Evolutionary conservation across 2,888 invertebrate genomes (phyloP), one percentile per base, ranked within the genome.

Genomic region (Petrolisthes cinctipes): DNA sequence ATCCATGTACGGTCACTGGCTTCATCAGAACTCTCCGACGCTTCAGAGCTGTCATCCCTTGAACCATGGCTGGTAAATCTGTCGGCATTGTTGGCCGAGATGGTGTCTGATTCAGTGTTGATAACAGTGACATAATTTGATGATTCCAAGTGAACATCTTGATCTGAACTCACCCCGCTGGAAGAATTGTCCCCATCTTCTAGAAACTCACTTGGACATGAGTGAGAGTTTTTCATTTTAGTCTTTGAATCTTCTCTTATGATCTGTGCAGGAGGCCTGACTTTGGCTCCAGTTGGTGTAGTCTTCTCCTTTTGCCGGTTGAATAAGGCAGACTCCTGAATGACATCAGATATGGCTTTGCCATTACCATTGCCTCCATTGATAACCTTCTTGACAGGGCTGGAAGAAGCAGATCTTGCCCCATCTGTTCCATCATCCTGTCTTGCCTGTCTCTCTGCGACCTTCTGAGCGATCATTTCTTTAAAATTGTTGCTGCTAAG

Each of bases 101-200:
- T 89, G 57, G 90, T 85, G 85, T 92, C 92, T 14, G 91, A 92
- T 83, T 94, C 94, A 4, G 94, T 94, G 1, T 94, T 94, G 37
- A 92, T 91, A 83, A 91, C 91, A 17, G 92, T 92, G 0, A 92
- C 92, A 85, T 91, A 92, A 80, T 91, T 91, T 54, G 84, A 82
- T 7, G 82, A 82, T 89, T 83, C 89, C 73, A 73, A 85, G 71
- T 89, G 90, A 66, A 86, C 86, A 91, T 96, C 97, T 93, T 97
- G 97, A 93, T 97, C 97, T 82, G 96, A 96, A 91, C 97, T 97
- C 0, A 97, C 97, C 51, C 97, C 97, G 54, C 97, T 96, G 5
- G 97, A 97, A 91, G 97, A 96, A 93, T 97, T 97, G 93, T 97
- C 97, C 82, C 96, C 96, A 93, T 97, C 97, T 93, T 92, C 94